These are phyloP conservation scores for Cecropterus lyciades DNA, from an alignment of 1,140 invertebrate species.

Conservation along the genomic window DNA sequence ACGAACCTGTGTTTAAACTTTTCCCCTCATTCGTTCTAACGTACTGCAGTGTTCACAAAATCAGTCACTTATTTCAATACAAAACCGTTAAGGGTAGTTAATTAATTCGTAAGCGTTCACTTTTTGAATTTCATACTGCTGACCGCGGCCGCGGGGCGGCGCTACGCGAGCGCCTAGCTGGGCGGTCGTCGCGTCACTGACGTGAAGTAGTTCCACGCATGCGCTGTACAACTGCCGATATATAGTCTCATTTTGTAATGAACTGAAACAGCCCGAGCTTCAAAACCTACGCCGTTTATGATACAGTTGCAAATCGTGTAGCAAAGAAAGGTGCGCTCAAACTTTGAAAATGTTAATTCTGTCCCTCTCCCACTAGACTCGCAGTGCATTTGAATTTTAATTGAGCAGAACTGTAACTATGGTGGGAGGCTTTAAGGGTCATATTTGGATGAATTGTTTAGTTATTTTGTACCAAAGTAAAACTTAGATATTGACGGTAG, in stretches of 20 bases:
- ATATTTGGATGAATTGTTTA: constrained; percentile 38
- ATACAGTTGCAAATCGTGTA: constrained; percentile 43
- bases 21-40: constrained; percentile 43
- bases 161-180: constrained; percentile 54
- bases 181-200: constrained; percentile 60
- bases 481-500: constrained; percentile 28
- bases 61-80: constrained; percentile 45
- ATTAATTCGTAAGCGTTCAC: constrained; percentile 35
- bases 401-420: constrained; percentile 42
- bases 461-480: constrained; percentile 35
- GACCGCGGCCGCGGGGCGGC: constrained; percentile 49
- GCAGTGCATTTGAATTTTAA: constrained; percentile 65
- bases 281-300: constrained; percentile 23
- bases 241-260: constrained; percentile 70
- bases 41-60: constrained; percentile 57
- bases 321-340: constrained; percentile 49
- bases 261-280: constrained; percentile 50
- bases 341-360: constrained; percentile 58
- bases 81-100: constrained; percentile 33
- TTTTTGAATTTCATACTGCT: constrained; percentile 60
- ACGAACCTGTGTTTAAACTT: constrained; percentile 67
- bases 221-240: constrained; percentile 60
- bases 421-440: constrained; percentile 25
- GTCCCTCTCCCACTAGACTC: constrained; percentile 48
- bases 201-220: constrained; percentile 54